A percentile compares a stretch with the other conserved stretches of the same genome.
These are phyloP conservation scores for Sussaba pulchella DNA, from an alignment of 2,888 invertebrate genomes.

Conservation along the genomic window DNA sequence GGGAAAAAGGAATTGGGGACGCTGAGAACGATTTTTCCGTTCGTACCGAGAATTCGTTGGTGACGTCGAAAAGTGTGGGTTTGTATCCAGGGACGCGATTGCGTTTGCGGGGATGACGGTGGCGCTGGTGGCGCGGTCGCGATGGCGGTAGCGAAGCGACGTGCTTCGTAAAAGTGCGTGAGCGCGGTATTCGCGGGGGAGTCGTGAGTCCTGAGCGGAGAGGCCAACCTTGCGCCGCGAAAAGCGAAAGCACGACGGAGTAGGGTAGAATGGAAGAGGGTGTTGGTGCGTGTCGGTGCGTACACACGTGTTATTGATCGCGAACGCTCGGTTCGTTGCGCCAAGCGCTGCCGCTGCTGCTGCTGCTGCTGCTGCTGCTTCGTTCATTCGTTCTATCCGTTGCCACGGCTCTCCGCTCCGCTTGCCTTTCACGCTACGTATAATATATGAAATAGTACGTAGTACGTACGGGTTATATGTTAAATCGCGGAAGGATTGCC, in stretches of 20 bases:
- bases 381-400: constrained; percentile 34
- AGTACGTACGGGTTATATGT: not conserved
- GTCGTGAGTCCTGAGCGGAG: constrained; percentile 45
- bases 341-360: constrained; percentile 57
- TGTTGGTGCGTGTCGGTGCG: constrained; percentile 80
- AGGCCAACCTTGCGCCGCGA: constrained; percentile 38
- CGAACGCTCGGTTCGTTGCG: constrained; percentile 66
- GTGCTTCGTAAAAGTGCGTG: constrained; percentile 52
- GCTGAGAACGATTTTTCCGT: too few relatives aligned
- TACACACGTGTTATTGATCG: constrained; percentile 84
- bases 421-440: constrained; percentile 57
- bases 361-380: constrained; percentile 25
- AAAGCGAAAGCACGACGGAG: constrained; percentile 55
- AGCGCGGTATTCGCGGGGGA: constrained; percentile 36
- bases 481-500: constrained; percentile 72
- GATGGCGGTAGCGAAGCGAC: constrained; percentile 18
- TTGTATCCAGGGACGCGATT: constrained; percentile 3
- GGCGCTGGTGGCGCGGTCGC: constrained; percentile 12
- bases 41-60: too few relatives aligned
- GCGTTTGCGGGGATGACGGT: constrained; percentile 1
- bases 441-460: constrained; percentile 12
- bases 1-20: too few relatives aligned
- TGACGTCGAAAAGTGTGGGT: constrained; percentile 43
- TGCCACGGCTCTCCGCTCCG: constrained; percentile 24
- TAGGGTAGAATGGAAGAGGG: constrained; percentile 51